Evolutionary conservation across 1,140 invertebrate species (phyloP), one percentile per base, ranked within the genome.

Genomic region (Brachystomella parvula): DNA sequence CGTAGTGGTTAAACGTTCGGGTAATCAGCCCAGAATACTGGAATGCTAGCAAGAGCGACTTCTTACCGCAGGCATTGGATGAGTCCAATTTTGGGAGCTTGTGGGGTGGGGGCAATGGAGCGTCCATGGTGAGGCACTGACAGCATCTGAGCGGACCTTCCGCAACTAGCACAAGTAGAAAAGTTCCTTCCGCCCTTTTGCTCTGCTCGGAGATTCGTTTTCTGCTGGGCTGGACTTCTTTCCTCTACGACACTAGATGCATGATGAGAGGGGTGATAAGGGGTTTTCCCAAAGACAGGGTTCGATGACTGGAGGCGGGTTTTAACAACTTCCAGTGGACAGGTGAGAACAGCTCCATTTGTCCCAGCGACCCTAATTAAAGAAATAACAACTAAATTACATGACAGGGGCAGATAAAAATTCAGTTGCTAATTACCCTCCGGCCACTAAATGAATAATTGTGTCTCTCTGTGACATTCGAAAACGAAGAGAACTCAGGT

Each of bases 251-350:
- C 26, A 29, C 28, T 28, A 32, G 65, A 47, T 47, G 61, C 58
- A 29, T 39, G 53, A 59, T 61, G 67, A 72, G 72, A 53, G 47
- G 53, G 53, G 17, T 32, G 35, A 63, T n/a, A 60, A 65, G 19
- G 66, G 60, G 19, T 64, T 67, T 70, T 70, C 31, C 69, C 73
- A 71, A 87, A 87, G 31, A 85, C 83, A 61, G 74, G 74, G 39
- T 85, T 85, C 0, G 94, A 96, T 15, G 94, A 97, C 78, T 99
- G 96, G 63, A 98, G 83, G 56, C 96, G 84, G 1, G 96, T 99
- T 81, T 99, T 99, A 3, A 99, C 91, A 63, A 99, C 96, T 82
- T 99, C 96, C 70, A 99, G 80, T 0, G 96, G 96, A 81, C 96
- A 98, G 70, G 96, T 99, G 44, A 96, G 86, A 68, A 98, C 90